These are phyloP conservation scores for Hemibagrus wyckioides DNA, from an alignment of 2,113 vertebrate genomes.

Conservation along the genomic window DNA sequence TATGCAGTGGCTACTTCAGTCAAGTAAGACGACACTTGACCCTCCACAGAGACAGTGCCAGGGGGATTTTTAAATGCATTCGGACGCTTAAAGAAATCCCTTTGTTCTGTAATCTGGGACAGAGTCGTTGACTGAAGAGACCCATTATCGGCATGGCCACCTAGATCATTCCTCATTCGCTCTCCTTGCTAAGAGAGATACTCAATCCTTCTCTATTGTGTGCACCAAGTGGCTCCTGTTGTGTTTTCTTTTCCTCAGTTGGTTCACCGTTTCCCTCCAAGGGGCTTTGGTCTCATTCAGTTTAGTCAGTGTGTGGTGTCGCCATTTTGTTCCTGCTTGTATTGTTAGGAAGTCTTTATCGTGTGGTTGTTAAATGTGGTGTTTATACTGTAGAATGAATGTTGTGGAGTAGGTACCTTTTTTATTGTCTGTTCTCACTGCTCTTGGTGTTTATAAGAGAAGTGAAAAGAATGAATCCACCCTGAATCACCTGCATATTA, in stretches of 20 bases:
- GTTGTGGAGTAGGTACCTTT: not conserved
- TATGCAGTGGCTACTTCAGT: constrained; percentile 28
- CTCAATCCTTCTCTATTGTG: constrained; percentile 47
- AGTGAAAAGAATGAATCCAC: not conserved
- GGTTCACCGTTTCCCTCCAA: constrained; percentile 36
- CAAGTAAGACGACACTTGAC: constrained; percentile 48
- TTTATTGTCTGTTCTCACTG: not conserved
- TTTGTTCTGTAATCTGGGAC: constrained; percentile 54
- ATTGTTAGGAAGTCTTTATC: constrained; percentile 47
- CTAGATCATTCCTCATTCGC: constrained; percentile 24
- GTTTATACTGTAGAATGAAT: constrained; percentile 9
- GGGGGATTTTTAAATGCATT: constrained; percentile 34
- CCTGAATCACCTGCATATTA: not conserved
- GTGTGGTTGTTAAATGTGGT: constrained; percentile 18
- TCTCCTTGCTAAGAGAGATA: constrained; percentile 40
- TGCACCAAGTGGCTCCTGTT: constrained; percentile 37
- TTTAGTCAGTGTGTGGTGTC: constrained; percentile 30
- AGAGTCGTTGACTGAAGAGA: constrained; percentile 32
- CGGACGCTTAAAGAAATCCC: constrained; percentile 36
- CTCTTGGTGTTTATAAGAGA: not conserved
- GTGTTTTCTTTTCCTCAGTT: constrained; percentile 33
- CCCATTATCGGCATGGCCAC: constrained; percentile 42
- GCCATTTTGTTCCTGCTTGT: constrained; percentile 20
- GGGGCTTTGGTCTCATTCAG: constrained; percentile 38
- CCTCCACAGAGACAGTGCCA: constrained; percentile 16